These are phyloP conservation scores for Zele albiditarsus DNA, from an alignment of 2,888 invertebrate species.

Conservation along the genomic window DNA sequence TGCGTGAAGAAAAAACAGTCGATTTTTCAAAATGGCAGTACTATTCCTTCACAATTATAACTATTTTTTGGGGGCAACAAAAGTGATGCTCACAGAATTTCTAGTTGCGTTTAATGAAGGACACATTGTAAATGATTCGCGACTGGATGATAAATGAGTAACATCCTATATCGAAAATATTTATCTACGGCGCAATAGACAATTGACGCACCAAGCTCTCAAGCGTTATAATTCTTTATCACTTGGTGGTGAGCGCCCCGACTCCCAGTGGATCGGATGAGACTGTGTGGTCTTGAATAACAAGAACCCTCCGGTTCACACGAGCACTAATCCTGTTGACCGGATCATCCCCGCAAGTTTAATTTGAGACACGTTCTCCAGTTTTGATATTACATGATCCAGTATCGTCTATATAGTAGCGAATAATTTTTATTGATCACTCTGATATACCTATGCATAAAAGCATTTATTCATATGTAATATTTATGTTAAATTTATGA, in stretches of 20 bases:
- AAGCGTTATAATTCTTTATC: constrained; percentile 37
- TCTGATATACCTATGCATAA: constrained; percentile 17
- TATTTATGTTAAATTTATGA: neutral
- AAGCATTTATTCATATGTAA: constrained; percentile 1
- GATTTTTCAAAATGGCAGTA: too few species aligned
- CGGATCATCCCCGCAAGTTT: constrained; percentile 61
- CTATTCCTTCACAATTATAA: too few species aligned
- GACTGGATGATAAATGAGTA: constrained; percentile 33
- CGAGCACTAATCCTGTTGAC: constrained; percentile 69
- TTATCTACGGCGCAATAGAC: neutral
- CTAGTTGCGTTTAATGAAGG: too few species aligned
- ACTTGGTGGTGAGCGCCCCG: constrained; percentile 46
- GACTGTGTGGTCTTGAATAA: constrained; percentile 61
- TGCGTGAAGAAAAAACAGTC: too few species aligned
- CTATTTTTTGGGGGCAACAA: too few species aligned
- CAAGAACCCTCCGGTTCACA: constrained; percentile 62
- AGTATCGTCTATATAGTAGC: constrained; percentile 15
- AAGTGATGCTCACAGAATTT: too few species aligned
- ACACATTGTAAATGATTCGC: too few species aligned
- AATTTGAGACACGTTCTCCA: constrained; percentile 54
- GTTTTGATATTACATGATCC: constrained; percentile 30
- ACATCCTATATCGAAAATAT: constrained; percentile 37
- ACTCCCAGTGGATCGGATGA: constrained; percentile 65
- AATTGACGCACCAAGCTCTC: neutral
- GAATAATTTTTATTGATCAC: constrained; percentile 29